Percentiles rank a stretch among this genome's conserved stretches.
These are phyloP conservation scores for Climacteris rufus DNA, from an alignment of 2,113 vertebrate genomes.

Conservation along the genomic window DNA sequence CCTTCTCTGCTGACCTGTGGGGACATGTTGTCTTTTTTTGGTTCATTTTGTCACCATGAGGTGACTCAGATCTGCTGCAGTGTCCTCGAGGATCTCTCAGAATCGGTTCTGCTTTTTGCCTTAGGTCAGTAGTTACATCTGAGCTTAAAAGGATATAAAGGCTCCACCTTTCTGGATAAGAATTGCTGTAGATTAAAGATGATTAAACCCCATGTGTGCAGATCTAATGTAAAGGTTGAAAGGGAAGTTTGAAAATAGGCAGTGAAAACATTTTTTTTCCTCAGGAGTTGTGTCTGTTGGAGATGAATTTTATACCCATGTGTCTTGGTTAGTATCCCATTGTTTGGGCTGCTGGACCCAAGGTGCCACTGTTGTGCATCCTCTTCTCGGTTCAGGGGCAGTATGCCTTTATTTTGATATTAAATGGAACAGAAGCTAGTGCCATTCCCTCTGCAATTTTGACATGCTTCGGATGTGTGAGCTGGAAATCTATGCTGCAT, in stretches of 20 bases:
- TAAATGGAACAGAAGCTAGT: background rate
- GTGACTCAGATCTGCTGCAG: background rate
- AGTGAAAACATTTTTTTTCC: background rate
- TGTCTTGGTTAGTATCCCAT: background rate
- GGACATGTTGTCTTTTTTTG: background rate
- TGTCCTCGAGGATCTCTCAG: background rate
- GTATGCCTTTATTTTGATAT: background rate
- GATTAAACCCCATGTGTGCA: background rate
- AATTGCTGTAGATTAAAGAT: background rate
- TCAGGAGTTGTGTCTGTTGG: background rate
- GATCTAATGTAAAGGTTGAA: background rate
- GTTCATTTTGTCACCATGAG: background rate
- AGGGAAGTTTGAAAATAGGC: background rate
- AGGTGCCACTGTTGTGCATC: background rate
- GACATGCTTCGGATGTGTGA: background rate
- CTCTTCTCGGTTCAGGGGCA: background rate
- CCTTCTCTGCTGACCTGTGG: background rate
- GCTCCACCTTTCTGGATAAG: background rate
- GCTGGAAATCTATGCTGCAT: background rate
- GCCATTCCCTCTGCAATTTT: background rate
- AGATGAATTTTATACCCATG: accelerated
- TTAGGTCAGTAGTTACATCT: background rate
- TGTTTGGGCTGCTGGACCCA: background rate
- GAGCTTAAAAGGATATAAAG: background rate
- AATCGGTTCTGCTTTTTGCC: background rate